These are phyloP conservation scores for Cotesia chilonis DNA, from an alignment of 1,140 invertebrate genomes.

Conservation along the genomic window DNA sequence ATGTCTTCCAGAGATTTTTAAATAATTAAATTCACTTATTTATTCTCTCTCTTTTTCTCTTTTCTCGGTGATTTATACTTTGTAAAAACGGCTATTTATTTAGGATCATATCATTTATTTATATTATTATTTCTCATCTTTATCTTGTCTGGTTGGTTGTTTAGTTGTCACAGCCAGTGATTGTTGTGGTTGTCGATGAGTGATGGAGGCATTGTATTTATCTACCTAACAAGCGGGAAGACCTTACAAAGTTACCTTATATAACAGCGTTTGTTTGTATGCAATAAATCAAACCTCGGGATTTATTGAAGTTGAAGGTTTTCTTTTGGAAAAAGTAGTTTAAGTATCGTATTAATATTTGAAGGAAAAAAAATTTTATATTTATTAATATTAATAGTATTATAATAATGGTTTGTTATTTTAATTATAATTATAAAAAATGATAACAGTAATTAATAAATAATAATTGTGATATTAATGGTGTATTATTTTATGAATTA, in stretches of 20 bases:
- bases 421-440: background rate
- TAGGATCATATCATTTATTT: too few species aligned
- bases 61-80: too few species aligned
- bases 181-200: background rate
- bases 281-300: constrained; percentile 19
- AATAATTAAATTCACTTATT: too few species aligned
- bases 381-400: background rate
- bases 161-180: too few species aligned
- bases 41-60: too few species aligned
- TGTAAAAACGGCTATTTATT: too few species aligned
- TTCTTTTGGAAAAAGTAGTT: constrained; percentile 6
- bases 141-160: too few species aligned
- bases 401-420: background rate
- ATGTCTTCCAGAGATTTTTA: too few species aligned
- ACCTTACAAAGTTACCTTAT: constrained; percentile 46
- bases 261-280: constrained; percentile 34
- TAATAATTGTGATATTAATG: constrained; percentile 35
- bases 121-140: too few species aligned
- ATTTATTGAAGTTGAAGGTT: constrained; percentile 31
- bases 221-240: constrained; percentile 17
- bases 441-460: too few species aligned
- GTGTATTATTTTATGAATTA: constrained; percentile 51
- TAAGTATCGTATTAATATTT: background rate
- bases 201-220: background rate
- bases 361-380: background rate